A percentile compares a stretch with the other conserved stretches of the same genome.
Evolutionary conservation across 2,888 invertebrate species (phyloP).

Genomic region (Sesia apiformis): DNA sequence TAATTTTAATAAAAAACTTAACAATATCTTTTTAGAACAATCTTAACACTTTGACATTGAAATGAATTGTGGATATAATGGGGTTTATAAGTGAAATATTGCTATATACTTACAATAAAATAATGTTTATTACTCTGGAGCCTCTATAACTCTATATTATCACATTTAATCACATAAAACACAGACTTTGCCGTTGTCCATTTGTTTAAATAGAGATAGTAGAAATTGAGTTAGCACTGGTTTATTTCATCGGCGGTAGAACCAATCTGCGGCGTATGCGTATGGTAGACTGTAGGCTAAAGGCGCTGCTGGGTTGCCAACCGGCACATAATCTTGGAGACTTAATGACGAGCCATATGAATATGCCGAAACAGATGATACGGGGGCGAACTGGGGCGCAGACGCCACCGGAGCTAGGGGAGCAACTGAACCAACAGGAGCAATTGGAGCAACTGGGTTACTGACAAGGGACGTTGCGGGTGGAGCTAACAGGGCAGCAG

Average conservation of each 20-base stretch:
- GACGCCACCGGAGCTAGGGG: not conserved
- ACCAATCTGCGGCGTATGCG: conserved; percentile 26
- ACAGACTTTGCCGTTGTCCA: too few species aligned
- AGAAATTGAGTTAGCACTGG: too few species aligned
- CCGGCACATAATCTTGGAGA: conserved; percentile 8
- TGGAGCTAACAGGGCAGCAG: conserved; percentile 18
- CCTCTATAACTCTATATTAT: too few species aligned
- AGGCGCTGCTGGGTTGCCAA: conserved; percentile 12
- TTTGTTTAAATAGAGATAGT: too few species aligned
- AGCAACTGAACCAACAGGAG: not conserved
- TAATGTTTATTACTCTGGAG: too few species aligned
- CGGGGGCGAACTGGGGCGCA: conserved; percentile 9
- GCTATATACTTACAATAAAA: too few species aligned
- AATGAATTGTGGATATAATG: too few species aligned
- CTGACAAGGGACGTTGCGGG: conserved; percentile 4
- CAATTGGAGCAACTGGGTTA: not conserved
- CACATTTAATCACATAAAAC: too few species aligned
- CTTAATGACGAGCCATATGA: conserved; percentile 26
- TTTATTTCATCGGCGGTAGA: conserved; percentile 18
- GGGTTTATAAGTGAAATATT: too few species aligned
- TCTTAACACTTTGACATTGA: too few species aligned
- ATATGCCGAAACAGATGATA: conserved; percentile 27
- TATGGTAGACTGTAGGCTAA: conserved; percentile 26
- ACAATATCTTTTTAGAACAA: too few species aligned
- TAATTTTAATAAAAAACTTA: too few species aligned